Evolutionary conservation across 2,888 invertebrate species (phyloP).

Genomic region (Stenichneumon culpator): DNA sequence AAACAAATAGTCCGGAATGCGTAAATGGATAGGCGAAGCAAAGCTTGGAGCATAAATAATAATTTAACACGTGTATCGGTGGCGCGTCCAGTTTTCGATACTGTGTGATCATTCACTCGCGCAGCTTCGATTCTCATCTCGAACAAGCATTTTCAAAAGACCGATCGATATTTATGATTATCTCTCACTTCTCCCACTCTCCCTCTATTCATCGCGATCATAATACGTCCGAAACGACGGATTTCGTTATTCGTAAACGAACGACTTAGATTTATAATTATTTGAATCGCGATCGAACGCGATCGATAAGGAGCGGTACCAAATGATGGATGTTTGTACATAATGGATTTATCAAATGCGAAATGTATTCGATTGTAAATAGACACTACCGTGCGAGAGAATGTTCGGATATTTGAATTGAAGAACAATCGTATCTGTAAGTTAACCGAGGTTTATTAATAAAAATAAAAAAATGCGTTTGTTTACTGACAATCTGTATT

Average conservation of each 20-base stretch:
- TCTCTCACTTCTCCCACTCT: constrained; percentile 7
- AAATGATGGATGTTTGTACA: constrained; percentile 71
- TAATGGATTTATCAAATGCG: constrained; percentile 62
- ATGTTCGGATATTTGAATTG: constrained; percentile 63
- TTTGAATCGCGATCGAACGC: constrained; percentile 31
- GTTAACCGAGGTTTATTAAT: constrained; percentile 52
- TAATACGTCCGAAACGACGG: background rate
- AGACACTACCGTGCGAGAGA: constrained; percentile 59
- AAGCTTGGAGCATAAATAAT: constrained; percentile 17
- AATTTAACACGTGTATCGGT: constrained; percentile 22
- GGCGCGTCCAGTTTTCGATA: constrained; percentile 9
- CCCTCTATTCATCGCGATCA: constrained; percentile 1
- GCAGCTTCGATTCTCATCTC: constrained; percentile 21
- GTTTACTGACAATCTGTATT: constrained; percentile 48
- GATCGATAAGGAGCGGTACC: constrained; percentile 61
- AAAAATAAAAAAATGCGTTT: constrained; percentile 61
- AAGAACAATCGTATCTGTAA: constrained; percentile 57
- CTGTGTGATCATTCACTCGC: constrained; percentile 14
- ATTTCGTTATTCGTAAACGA: constrained; percentile 27
- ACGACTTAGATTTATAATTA: constrained; percentile 21
- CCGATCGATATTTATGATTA: constrained; percentile 31
- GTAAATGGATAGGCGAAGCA: background rate
- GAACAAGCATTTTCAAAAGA: background rate
- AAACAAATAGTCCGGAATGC: constrained; percentile 27
- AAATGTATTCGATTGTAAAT: constrained; percentile 69